Percentiles rank a stretch among this genome's conserved stretches.
phyloP scores from a whole-genome alignment of 2,888 invertebrate genomes.

The Leuctra nigra region DNA sequence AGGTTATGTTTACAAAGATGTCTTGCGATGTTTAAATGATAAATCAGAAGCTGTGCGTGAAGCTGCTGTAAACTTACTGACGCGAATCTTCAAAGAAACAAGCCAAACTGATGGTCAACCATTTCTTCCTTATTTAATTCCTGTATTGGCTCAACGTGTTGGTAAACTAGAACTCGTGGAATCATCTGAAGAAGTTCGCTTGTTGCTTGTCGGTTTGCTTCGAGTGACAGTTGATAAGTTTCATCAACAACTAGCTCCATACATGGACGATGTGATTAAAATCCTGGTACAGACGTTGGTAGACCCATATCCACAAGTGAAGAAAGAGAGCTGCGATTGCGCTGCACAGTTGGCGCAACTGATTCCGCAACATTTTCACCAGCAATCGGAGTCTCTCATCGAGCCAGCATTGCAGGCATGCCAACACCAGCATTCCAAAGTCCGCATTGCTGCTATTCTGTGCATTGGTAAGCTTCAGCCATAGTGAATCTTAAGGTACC shows the following conservation, averaged over 20 bases:
- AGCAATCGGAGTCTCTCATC: conserved; percentile 64
- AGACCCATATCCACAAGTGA: conserved; percentile 76
- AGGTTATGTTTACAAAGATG: conserved; percentile 41
- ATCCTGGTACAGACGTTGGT: conserved; percentile 64
- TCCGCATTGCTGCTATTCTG: conserved; percentile 61
- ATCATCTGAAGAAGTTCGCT: conserved; percentile 73
- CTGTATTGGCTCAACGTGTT: conserved; percentile 67
- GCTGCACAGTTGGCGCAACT: conserved; percentile 57
- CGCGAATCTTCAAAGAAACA: conserved; percentile 40
- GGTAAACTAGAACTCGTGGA: conserved; percentile 67
- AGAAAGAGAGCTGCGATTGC: conserved; percentile 67
- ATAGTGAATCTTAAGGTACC: conserved; percentile 14
- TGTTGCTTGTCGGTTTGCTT: conserved; percentile 60
- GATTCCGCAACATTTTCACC: conserved; percentile 63
- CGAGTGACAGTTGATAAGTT: conserved; percentile 58
- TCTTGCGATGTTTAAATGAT: conserved; percentile 48
- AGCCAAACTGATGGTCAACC: conserved; percentile 50
- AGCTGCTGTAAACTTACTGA: conserved; percentile 48
- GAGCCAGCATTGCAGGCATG: conserved; percentile 66
- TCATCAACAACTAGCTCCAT: conserved; percentile 53
- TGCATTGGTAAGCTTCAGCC: not conserved
- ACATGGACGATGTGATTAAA: conserved; percentile 66
- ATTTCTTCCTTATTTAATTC: conserved; percentile 66
- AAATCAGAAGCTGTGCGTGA: conserved; percentile 58
- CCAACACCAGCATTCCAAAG: conserved; percentile 75